phyloP scores from a whole-genome alignment of 2,888 invertebrate genomes.

The Dorcus parallelipipedus region DNA sequence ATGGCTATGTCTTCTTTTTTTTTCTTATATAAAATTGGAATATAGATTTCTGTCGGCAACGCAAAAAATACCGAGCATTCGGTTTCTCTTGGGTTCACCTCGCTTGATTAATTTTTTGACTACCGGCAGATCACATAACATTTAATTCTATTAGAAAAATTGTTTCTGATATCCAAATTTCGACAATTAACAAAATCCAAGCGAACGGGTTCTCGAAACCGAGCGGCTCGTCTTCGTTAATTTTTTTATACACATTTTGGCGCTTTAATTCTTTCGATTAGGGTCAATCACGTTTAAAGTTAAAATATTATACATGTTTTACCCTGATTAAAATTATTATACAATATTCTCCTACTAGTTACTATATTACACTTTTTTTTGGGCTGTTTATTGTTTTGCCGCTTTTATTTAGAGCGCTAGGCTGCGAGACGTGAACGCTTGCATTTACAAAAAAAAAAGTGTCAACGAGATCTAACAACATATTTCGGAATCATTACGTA shows the following conservation, averaged over 20 bases:
- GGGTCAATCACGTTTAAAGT: neutral
- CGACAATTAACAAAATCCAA: neutral
- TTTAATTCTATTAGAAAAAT: neutral
- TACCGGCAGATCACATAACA: too few species aligned
- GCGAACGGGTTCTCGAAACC: neutral
- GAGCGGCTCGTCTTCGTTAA: neutral
- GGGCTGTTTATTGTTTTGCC: neutral
- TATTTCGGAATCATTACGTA: neutral
- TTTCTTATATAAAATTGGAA: neutral
- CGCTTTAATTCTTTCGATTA: neutral
- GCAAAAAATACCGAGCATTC: too few species aligned
- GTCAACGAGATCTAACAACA: neutral
- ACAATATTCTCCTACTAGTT: conserved; percentile 32
- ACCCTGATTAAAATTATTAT: conserved; percentile 48
- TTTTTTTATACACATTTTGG: neutral
- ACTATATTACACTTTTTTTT: conserved; percentile 20
- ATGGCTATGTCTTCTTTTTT: neutral
- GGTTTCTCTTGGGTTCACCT: too few species aligned
- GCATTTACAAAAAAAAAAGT: neutral
- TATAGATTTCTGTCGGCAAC: neutral
- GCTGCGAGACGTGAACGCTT: neutral
- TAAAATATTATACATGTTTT: conserved; percentile 27
- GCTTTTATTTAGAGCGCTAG: neutral
- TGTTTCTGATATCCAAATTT: neutral
- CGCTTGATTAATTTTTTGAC: too few species aligned